These are phyloP conservation scores for Cotesia vestalis DNA, from an alignment of 1,140 invertebrate species.

Conservation along the genomic window DNA sequence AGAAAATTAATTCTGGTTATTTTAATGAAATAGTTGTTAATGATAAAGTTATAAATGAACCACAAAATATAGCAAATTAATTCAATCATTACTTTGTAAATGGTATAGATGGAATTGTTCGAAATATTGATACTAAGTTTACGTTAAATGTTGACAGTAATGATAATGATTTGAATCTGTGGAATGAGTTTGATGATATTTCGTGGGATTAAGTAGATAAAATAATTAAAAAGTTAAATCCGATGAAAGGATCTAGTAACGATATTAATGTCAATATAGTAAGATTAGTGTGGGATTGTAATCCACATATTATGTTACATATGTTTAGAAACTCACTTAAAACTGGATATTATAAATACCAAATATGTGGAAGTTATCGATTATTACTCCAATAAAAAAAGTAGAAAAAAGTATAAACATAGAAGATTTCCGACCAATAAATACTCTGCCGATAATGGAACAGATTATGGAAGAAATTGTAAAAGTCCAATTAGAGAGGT, in stretches of 20 bases:
- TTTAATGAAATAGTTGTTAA: not conserved
- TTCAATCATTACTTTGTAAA: not conserved
- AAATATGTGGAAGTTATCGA: not conserved
- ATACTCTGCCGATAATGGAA: conserved; percentile 38
- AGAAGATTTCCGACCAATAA: conserved; percentile 40
- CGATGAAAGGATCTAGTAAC: not conserved
- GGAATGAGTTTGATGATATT: not conserved
- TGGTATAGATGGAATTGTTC: not conserved
- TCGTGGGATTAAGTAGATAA: not conserved
- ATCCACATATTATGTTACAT: not conserved
- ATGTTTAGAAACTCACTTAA: not conserved
- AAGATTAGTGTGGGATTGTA: not conserved
- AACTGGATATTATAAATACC: not conserved
- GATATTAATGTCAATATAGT: conserved; percentile 5
- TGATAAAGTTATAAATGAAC: not conserved
- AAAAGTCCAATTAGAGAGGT: conserved; percentile 28
- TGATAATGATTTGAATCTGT: not conserved
- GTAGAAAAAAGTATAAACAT: conserved; percentile 34
- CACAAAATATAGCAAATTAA: not conserved
- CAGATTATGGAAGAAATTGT: conserved; percentile 37
- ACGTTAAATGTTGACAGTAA: not conserved
- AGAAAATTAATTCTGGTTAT: not conserved
- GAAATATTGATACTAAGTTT: not conserved
- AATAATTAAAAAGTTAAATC: not conserved
- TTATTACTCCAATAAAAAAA: conserved; percentile 27